Conservation (phyloP, 2,797 vertebrate genomes). For the Rhabdophis nuchalis region DNA sequence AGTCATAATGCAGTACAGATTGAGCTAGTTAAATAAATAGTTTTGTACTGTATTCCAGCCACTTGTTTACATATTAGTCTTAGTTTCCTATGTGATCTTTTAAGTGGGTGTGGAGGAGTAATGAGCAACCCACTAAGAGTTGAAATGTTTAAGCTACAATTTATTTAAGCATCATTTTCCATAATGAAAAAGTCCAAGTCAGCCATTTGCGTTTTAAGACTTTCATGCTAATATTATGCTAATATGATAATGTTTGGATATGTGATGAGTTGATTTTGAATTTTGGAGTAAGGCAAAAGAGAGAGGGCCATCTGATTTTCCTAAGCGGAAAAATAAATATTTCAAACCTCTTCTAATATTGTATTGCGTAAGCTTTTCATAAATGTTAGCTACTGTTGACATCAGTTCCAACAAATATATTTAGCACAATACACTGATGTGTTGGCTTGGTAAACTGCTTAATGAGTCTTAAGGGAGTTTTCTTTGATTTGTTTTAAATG, state of each 20-base stretch:
- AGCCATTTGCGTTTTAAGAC: not conserved
- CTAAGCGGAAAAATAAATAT: constrained; percentile 24
- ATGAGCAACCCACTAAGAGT: not conserved
- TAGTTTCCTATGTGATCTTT: not conserved
- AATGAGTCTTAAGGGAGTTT: constrained; percentile 70
- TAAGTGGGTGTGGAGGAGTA: not conserved
- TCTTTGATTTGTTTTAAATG: constrained; percentile 51
- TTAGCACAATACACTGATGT: constrained; percentile 62
- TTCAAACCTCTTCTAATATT: constrained; percentile 45
- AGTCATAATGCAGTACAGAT: not conserved
- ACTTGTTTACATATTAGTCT: not conserved
- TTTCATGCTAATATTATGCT: not conserved
- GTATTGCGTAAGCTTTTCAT: constrained; percentile 64
- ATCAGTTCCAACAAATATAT: constrained; percentile 63
- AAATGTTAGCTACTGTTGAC: constrained; percentile 61
- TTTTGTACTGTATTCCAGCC: not conserved
- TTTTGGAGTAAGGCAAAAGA: constrained; percentile 10
- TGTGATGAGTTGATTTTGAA: constrained; percentile 29
- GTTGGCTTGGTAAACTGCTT: constrained; percentile 49
- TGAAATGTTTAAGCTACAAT: not conserved
- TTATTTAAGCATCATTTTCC: not conserved
- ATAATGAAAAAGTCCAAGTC: not conserved
- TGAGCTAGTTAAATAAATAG: not conserved
- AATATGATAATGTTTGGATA: not conserved
- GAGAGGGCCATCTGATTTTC: constrained; percentile 17